Evolutionary conservation across 2,888 invertebrate species (phyloP), one percentile per base, ranked within the genome.

Genomic region (Keiferia lycopersicella): DNA sequence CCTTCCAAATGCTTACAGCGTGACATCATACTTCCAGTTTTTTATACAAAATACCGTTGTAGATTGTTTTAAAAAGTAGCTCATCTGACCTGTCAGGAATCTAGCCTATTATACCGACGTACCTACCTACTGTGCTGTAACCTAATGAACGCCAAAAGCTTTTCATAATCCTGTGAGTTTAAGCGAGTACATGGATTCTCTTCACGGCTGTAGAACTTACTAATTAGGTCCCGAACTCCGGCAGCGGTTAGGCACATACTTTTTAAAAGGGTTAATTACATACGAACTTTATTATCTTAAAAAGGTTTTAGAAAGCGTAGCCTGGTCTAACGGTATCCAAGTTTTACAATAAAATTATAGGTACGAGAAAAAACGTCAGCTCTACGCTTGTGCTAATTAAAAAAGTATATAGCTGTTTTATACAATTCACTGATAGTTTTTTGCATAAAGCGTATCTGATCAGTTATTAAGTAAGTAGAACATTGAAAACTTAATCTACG

Each of bases 251-350:
- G n/a, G n/a, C n/a, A 30, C 16, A 16, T 34, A 34, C 56, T 56
- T 56, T 53, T 34, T 34, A 56, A 56, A 56, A 56, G 56, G 56
- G 56, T 56, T 26, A 34, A 45, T 45, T 45, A 45, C 16, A 45
- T 53, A 26, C 20, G 50, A 2, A 50, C 20, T 18, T 50, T 22
- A 53, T 22, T 53, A 22, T 26, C 22, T 22, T 14, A 8, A 45
- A 41, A 45, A 45, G 45, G 45, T 45, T 45, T 45, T 45, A 45
- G 16, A 45, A 45, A 45, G 45, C 45, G 41, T 45, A 16, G 8
- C 45, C 16, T 3, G 16, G 45, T 45, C 41, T 41, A 26, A 26
- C 6, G 26, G 26, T 26, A 26, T 26, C 26, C 26, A 6, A 26
- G 26, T 26, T 26, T 26, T 26, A 26, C 26, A 26, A 26, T 26